Evolutionary conservation across 2,113 vertebrate species (phyloP), one percentile per base, ranked within the genome.

Genomic region (Varanus komodoensis): DNA sequence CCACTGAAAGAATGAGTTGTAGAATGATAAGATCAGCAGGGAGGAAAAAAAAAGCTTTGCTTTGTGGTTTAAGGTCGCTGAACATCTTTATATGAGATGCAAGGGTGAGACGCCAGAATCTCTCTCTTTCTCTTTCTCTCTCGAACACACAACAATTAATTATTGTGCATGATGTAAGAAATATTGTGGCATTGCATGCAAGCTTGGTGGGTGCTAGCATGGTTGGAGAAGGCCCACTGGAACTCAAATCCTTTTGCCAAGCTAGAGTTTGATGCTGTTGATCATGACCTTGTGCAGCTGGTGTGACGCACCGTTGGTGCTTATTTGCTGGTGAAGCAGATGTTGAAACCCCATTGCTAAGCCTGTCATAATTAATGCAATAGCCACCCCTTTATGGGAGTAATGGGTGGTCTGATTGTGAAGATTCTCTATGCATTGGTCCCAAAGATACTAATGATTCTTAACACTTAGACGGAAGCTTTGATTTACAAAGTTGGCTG

Each of bases 361-460:
- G 86, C 77, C 67, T 17, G 73, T 85, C 19, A 50, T 91, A 77
- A 82, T 93, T 83, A 86, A 84, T 80, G 61, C 57, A 67, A 84
- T 86, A 69, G 3, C 1, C 86, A 19, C 11, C 57, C 84, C n/a
- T 38, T 19, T 34, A 29, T 78, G 54, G 0, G 67, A n/a, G 78
- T 86, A 34, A 34, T 52, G 68, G 64, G 8, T 5, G 15, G 80
- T 90, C 78, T 80, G 0, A 0, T 81, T 57, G 1, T 75, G 86
- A 6, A 19, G 57, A 67, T 64, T 84, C 19, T 79, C 64, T 78
- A 48, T 34, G 12, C 87, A 23, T 3, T 48, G 50, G 48, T 14
- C 84, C 77, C 2, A n/a, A 12, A 68, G 64, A 81, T 82, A 87
- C 52, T 87, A 89, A 69, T 17, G 4, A 0, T 23, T 44, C 57